Conservation (phyloP, 2,113 vertebrate species). For the Gasterosteus aculeatus region DNA sequence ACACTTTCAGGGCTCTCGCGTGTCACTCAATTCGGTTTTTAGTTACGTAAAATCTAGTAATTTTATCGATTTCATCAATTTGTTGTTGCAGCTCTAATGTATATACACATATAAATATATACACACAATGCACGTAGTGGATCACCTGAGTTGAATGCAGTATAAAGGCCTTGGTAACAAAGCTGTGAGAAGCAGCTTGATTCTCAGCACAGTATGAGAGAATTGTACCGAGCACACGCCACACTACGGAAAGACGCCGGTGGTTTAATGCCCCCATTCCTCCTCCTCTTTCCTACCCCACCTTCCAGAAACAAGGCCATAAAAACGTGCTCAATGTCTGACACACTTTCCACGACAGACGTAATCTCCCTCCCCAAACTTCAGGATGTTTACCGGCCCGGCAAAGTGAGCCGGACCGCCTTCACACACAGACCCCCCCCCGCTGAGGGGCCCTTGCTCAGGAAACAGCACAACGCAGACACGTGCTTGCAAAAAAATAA, state of each 20-base stretch:
- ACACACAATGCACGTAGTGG: too few relatives aligned
- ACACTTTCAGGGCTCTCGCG: too few relatives aligned
- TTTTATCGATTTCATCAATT: too few relatives aligned
- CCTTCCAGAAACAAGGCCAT: conserved; percentile 65
- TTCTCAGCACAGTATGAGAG: conserved; percentile 5
- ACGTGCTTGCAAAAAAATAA: conserved; percentile 12
- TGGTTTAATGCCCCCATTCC: conserved; percentile 39
- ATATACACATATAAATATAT: too few relatives aligned
- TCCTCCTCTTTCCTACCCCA: conserved; percentile 40
- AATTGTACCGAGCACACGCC: neutral
- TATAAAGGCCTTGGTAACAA: neutral
- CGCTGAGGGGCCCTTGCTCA: conserved; percentile 20
- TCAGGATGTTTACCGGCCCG: conserved; percentile 59
- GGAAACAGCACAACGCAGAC: conserved; percentile 14
- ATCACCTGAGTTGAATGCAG: neutral
- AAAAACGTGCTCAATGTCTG: conserved; percentile 77
- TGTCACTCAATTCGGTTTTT: too few relatives aligned
- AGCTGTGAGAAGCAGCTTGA: conserved; percentile 2
- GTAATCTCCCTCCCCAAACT: conserved; percentile 69
- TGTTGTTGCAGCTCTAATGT: too few relatives aligned
- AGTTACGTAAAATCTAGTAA: too few relatives aligned
- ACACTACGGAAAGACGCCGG: conserved; percentile 57
- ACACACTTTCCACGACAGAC: conserved; percentile 80
- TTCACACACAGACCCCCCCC: conserved; percentile 47
- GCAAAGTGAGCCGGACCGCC: conserved; percentile 39